Percentiles rank a stretch among this genome's conserved stretches.
Evolutionary conservation across 2,888 invertebrate genomes (phyloP).

Genomic region (Ischnura elegans): DNA sequence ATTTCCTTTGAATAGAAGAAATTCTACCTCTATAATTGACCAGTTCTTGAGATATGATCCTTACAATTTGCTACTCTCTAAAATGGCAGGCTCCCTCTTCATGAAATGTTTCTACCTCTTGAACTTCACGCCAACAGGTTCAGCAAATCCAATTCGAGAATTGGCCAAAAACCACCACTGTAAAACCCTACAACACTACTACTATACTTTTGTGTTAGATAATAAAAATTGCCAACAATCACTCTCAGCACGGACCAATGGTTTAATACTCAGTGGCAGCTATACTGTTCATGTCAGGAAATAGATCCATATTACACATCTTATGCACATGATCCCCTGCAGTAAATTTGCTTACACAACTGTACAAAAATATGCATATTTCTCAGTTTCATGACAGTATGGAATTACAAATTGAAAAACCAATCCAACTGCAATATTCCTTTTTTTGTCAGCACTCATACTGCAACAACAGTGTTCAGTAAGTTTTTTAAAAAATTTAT

Average conservation of each 20-base stretch:
- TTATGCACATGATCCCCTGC: neutral
- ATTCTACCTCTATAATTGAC: neutral
- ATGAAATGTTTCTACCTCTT: neutral
- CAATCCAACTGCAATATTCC: neutral
- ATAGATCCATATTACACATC: neutral
- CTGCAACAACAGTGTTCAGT: constrained; percentile 29
- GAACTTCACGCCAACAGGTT: neutral
- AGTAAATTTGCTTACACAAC: constrained; percentile 18
- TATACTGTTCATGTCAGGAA: neutral
- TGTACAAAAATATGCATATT: constrained; percentile 61
- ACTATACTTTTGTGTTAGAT: neutral
- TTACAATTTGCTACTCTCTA: neutral
- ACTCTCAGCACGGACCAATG: neutral
- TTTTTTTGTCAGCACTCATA: neutral
- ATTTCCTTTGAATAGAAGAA: neutral
- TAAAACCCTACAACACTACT: neutral
- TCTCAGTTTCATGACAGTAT: constrained; percentile 34
- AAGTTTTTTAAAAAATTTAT: too few relatives aligned
- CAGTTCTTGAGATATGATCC: constrained; percentile 5
- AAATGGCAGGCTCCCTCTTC: neutral
- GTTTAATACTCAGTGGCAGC: neutral
- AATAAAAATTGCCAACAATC: neutral
- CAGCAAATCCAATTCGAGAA: neutral
- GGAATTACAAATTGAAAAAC: constrained; percentile 27
- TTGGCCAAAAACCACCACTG: neutral